Percentiles rank a stretch among this genome's conserved stretches.
phyloP scores from a whole-genome alignment of 2,797 vertebrate species.

The Rhinogobio ventralis region DNA sequence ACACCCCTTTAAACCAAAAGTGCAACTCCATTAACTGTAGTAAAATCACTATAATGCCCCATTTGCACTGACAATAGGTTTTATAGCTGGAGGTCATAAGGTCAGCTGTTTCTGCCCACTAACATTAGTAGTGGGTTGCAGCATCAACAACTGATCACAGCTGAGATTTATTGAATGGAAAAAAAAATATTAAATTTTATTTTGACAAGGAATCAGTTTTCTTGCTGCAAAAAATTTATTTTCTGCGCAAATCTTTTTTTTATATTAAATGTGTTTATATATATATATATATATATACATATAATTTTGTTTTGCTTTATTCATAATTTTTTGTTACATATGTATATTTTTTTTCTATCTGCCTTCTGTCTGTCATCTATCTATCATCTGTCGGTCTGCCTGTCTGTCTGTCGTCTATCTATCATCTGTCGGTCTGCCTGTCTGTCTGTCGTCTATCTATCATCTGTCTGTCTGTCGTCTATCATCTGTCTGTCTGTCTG shows the following conservation, averaged over 20 bases:
- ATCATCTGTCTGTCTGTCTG: no score
- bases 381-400: no score
- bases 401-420: no score
- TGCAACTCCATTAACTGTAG: not conserved
- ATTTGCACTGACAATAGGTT: not conserved
- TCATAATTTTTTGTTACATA: no score
- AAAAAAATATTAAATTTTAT: no score
- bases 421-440: no score
- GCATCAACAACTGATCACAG: not conserved
- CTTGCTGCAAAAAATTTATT: not conserved
- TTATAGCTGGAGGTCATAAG: not conserved
- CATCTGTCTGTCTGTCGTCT: no score
- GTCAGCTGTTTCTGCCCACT: not conserved
- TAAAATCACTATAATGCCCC: slow-evolving; percentile 4
- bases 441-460: no score
- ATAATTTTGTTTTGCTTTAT: not conserved
- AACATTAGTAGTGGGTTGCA: not conserved
- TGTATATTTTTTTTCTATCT: no score
- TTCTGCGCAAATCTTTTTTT: not conserved
- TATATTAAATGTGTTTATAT: not conserved
- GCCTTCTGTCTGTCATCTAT: no score
- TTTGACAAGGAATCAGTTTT: not conserved
- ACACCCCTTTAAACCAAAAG: slow-evolving; percentile 1
- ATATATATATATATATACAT: not conserved
- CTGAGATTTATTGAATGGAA: not conserved